Evolutionary conservation across 2,888 invertebrate species (phyloP).

Genomic region (Ophion ventricosus): DNA sequence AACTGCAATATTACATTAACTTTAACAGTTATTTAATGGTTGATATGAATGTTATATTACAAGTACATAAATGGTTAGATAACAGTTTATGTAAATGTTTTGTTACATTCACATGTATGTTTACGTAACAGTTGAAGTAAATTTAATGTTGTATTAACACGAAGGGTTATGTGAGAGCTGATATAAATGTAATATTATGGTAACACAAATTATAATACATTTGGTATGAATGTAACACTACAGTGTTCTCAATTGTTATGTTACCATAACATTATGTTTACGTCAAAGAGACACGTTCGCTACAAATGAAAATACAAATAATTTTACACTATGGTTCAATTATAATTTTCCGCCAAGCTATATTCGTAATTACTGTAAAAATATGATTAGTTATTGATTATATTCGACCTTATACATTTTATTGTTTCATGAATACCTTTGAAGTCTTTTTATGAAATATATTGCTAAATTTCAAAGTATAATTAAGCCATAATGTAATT

Average conservation of each 20-base stretch:
- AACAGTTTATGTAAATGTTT: constrained; percentile 14
- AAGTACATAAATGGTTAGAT: constrained; percentile 19
- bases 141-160: constrained; percentile 22
- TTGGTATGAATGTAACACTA: no score
- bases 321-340: no score
- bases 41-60: constrained; percentile 27
- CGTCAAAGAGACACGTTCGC: no score
- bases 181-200: constrained; percentile 28
- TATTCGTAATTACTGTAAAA: constrained; percentile 1
- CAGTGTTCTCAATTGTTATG: no score
- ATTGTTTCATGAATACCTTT: no score
- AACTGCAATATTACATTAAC: constrained; percentile 21
- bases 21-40: constrained; percentile 13
- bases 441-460: no score
- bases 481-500: neutral
- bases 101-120: constrained; percentile 14
- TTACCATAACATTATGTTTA: no score
- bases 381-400: no score
- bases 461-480: no score
- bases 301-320: no score
- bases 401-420: no score
- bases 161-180: constrained; percentile 24
- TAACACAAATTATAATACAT: constrained; percentile 17
- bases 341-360: neutral
- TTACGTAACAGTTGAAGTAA: constrained; percentile 19